Conservation (phyloP, 1,140 invertebrate genomes). For the Cyclina sinensis region DNA sequence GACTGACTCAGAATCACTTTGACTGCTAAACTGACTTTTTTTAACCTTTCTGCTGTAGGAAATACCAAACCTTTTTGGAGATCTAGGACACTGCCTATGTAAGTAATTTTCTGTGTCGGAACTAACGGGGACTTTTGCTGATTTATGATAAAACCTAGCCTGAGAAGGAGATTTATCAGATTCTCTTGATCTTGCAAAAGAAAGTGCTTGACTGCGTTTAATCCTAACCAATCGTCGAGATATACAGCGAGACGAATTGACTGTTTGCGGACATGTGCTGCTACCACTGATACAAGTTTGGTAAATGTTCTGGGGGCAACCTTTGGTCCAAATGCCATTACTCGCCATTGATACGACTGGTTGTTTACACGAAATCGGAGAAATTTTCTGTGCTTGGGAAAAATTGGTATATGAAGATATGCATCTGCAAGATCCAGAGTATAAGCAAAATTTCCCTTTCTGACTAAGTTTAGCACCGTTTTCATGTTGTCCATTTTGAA, state of each 20-base stretch:
- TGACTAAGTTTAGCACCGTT: slow-evolving; percentile 41
- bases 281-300: slow-evolving; percentile 42
- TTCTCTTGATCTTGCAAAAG: slow-evolving; percentile 34
- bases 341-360: background rate
- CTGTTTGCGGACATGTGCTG: slow-evolving; percentile 21
- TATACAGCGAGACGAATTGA: slow-evolving; percentile 14
- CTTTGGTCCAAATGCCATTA: too few relatives aligned
- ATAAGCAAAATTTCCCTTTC: slow-evolving; percentile 44
- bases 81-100: too few relatives aligned
- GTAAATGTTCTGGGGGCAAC: slow-evolving; percentile 29
- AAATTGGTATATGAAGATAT: slow-evolving; percentile 63
- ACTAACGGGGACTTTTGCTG: slow-evolving; percentile 26
- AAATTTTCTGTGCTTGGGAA: slow-evolving; percentile 31
- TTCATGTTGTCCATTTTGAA: too few relatives aligned
- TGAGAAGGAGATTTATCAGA: background rate
- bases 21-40: too few relatives aligned
- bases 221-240: slow-evolving; percentile 39
- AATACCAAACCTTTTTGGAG: too few relatives aligned
- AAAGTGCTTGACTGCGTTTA: background rate
- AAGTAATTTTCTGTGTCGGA: slow-evolving; percentile 28
- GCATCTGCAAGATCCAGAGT: slow-evolving; percentile 60
- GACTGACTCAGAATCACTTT: background rate
- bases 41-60: too few relatives aligned
- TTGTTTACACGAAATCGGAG: slow-evolving; percentile 14
- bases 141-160: too few relatives aligned